Conservation (phyloP, 2,113 vertebrate species). For the Calidris pugnax region DNA sequence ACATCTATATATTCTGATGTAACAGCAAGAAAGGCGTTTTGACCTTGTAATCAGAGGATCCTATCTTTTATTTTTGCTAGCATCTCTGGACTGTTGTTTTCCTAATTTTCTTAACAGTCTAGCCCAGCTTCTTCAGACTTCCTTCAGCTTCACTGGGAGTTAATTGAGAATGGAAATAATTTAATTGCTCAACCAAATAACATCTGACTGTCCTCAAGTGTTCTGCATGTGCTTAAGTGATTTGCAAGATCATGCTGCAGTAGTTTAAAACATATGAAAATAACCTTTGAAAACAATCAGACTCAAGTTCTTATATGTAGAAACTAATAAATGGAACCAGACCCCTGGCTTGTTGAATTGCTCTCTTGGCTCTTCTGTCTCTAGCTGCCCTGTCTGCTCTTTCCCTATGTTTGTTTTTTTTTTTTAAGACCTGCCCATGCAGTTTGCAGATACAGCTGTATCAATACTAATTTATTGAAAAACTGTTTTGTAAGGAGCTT, state of each 20-base stretch:
- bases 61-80: not conserved
- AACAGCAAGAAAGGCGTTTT: not conserved
- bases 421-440: not conserved
- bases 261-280: not conserved
- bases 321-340: not conserved
- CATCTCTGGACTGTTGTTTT: not conserved
- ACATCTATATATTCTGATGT: not conserved
- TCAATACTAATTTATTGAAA: not conserved
- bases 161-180: slow-evolving; percentile 1
- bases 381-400: not conserved
- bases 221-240: not conserved
- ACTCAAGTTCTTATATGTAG: not conserved
- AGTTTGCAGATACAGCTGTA: slow-evolving; percentile 6
- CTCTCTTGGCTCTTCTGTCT: not conserved
- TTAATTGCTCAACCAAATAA: not conserved
- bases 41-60: not conserved
- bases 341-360: not conserved
- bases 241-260: not conserved
- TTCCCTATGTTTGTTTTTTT: not conserved
- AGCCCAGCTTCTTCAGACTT: not conserved
- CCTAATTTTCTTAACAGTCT: not conserved
- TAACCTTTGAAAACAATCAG: not conserved
- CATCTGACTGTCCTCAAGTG: not conserved
- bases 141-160: not conserved
- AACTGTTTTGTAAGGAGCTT: not conserved